phyloP scores from a whole-genome alignment of 2,888 invertebrate genomes.

The Meteorus cinctellus region DNA sequence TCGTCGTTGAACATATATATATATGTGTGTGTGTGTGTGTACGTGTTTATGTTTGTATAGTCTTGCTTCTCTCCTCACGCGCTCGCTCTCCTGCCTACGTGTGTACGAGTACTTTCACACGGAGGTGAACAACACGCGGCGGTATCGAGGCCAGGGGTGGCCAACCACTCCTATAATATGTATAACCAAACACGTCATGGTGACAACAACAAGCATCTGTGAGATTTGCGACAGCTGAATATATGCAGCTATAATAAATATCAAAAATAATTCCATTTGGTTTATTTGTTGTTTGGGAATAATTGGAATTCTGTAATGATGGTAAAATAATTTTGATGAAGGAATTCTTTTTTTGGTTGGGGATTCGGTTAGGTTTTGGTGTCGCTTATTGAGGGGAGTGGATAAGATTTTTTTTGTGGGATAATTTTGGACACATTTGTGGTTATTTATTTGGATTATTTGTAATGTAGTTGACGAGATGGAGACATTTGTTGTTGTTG shows the following conservation, averaged over 20 bases:
- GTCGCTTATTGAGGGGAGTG: no score
- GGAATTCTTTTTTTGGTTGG: no score
- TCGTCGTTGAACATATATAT: conserved; percentile 8
- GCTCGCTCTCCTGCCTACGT: conserved; percentile 36
- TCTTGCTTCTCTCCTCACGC: conserved; percentile 38
- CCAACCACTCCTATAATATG: conserved; percentile 61
- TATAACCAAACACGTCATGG: conserved; percentile 19
- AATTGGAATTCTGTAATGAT: no score
- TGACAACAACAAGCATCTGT: conserved; percentile 19
- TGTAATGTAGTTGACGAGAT: no score
- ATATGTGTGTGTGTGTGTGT: conserved; percentile 27
- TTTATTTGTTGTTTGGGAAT: no score
- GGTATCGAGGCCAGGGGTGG: conserved; percentile 72
- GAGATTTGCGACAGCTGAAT: not conserved
- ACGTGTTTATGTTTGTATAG: conserved; percentile 31
- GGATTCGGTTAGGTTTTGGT: no score
- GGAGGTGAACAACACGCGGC: conserved; percentile 70
- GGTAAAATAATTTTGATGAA: no score
- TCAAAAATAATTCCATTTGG: no score
- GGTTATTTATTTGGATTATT: no score
- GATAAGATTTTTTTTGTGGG: no score
- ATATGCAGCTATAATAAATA: not conserved
- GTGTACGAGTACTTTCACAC: conserved; percentile 67
- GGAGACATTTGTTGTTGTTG: no score
- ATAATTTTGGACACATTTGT: no score